These are phyloP conservation scores for Physella acuta DNA, from an alignment of 1,140 invertebrate genomes.

Conservation along the genomic window DNA sequence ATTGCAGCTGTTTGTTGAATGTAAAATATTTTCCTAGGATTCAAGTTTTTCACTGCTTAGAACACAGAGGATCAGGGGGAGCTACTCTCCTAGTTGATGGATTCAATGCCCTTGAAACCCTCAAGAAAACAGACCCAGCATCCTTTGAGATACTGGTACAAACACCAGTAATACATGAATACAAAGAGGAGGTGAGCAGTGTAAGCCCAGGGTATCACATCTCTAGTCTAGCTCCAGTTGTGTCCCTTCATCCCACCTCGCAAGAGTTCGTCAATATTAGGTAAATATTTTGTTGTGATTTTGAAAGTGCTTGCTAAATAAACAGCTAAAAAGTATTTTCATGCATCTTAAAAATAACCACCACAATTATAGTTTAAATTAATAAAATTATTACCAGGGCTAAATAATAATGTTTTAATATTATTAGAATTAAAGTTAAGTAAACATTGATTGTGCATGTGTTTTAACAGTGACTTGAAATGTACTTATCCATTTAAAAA, in stretches of 20 bases:
- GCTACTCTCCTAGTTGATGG: slow-evolving; percentile 73
- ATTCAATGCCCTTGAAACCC: slow-evolving; percentile 66
- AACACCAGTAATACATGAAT: slow-evolving; percentile 67
- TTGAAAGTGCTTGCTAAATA: background rate
- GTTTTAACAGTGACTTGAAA: too few species aligned
- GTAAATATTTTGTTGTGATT: slow-evolving; percentile 27
- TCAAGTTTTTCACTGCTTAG: slow-evolving; percentile 72
- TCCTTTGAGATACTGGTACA: slow-evolving; percentile 66
- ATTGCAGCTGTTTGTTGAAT: too few species aligned
- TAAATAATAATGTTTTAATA: too few species aligned
- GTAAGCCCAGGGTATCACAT: slow-evolving; percentile 29
- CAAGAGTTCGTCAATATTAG: slow-evolving; percentile 44
- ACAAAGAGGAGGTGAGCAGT: slow-evolving; percentile 52
- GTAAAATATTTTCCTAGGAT: slow-evolving; percentile 63
- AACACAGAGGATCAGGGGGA: slow-evolving; percentile 67
- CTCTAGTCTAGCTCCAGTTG: slow-evolving; percentile 37
- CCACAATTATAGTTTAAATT: background rate
- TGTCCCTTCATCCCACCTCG: slow-evolving; percentile 34
- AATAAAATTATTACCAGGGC: too few species aligned
- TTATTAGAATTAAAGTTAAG: too few species aligned
- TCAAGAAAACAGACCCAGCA: slow-evolving; percentile 62
- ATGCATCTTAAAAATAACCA: background rate
- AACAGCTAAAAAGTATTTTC: too few species aligned
- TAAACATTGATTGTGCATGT: too few species aligned
- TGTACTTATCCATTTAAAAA: too few species aligned